Evolutionary conservation across 1,140 invertebrate species (phyloP).

Genomic region (Cherax destructor): DNA sequence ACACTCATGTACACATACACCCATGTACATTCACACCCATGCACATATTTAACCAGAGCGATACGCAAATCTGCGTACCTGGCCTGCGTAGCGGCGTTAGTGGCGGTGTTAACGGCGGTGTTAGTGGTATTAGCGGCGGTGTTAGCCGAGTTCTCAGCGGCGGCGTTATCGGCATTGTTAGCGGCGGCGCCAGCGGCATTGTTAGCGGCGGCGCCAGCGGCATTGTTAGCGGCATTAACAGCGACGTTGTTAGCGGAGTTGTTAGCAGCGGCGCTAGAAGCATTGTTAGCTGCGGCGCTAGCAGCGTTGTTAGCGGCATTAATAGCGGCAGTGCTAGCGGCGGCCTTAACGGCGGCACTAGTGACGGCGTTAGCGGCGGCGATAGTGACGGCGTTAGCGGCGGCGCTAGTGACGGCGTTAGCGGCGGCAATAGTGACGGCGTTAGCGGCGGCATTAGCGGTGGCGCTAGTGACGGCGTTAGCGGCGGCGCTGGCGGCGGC

Average conservation of each 20-base stretch:
- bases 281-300: neutral
- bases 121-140: too few relatives aligned
- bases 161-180: too few relatives aligned
- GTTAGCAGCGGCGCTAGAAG: neutral
- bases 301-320: neutral
- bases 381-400: neutral
- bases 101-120: too few relatives aligned
- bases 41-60: too few relatives aligned
- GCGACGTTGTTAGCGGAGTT: neutral
- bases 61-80: too few relatives aligned
- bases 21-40: too few relatives aligned
- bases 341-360: neutral
- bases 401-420: neutral
- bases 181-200: too few relatives aligned
- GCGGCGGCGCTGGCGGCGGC: neutral
- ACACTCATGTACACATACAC: too few relatives aligned
- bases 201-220: too few relatives aligned
- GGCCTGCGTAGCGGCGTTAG: too few relatives aligned
- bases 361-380: too few relatives aligned
- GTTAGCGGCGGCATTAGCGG: neutral
- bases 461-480: neutral
- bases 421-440: neutral
- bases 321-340: neutral
- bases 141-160: too few relatives aligned
- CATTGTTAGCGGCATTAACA: neutral